Percentiles rank a stretch among this genome's conserved stretches.
phyloP scores from a whole-genome alignment of 2,888 invertebrate species.

The Xestia sexstrigata region DNA sequence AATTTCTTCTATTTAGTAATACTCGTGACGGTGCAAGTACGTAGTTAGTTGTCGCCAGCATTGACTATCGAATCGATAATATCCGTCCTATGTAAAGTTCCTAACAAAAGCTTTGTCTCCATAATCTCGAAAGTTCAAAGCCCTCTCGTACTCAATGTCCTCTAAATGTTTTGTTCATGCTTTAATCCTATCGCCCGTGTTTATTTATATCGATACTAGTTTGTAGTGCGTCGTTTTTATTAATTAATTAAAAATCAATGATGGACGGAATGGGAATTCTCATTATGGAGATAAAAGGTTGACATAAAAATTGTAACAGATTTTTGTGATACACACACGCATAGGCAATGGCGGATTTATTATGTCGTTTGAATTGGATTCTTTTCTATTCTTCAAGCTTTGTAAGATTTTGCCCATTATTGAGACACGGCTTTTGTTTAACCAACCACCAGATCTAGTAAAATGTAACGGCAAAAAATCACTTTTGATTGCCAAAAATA shows the following conservation, averaged over 20 bases:
- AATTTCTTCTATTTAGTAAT: neutral
- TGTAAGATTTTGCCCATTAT: neutral
- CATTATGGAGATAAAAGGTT: constrained; percentile 23
- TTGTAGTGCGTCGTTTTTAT: constrained; percentile 37
- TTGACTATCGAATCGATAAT: constrained; percentile 10
- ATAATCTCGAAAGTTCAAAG: constrained; percentile 59
- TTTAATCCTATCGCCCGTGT: constrained; percentile 42
- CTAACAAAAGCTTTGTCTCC: constrained; percentile 33
- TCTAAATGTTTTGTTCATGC: constrained; percentile 56
- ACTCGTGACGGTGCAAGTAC: neutral
- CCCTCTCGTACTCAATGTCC: constrained; percentile 61
- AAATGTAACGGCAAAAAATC: too few relatives aligned
- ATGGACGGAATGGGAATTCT: constrained; percentile 8
- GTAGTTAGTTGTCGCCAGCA: neutral
- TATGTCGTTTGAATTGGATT: neutral
- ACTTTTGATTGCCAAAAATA: too few relatives aligned
- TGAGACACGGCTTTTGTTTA: neutral
- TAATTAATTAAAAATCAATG: constrained; percentile 36
- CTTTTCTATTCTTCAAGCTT: neutral
- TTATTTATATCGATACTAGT: constrained; percentile 61
- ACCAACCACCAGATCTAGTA: too few relatives aligned
- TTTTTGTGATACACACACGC: neutral
- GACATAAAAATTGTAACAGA: too few relatives aligned
- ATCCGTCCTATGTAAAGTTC: constrained; percentile 17
- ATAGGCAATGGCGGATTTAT: neutral